These are phyloP conservation scores for Scaeva pyrastri DNA, from an alignment of 2,888 invertebrate genomes.

Conservation along the genomic window DNA sequence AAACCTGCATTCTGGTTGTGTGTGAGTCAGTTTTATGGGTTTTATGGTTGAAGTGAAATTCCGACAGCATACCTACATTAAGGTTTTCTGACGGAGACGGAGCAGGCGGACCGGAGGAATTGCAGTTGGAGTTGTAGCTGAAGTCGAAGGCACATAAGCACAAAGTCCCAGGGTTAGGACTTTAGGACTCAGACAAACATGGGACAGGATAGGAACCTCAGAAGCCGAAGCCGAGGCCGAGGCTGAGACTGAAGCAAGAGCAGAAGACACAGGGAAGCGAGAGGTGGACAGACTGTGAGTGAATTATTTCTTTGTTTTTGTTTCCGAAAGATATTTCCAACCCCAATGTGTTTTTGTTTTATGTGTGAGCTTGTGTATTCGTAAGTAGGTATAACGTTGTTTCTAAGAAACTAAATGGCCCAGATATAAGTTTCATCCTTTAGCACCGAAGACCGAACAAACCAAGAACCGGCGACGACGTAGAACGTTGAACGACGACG, in stretches of 20 bases:
- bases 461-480: not conserved
- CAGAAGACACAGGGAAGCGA: conserved; percentile 2
- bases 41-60: conserved; percentile 76
- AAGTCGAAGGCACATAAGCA: conserved; percentile 5
- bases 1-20: conserved; percentile 68
- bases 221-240: not conserved
- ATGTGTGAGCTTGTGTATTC: conserved; percentile 37
- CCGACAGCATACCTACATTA: conserved; percentile 75
- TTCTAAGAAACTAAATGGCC: conserved; percentile 73
- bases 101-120: conserved; percentile 7
- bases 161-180: conserved; percentile 67
- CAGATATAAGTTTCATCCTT: conserved; percentile 73
- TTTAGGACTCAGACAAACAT: conserved; percentile 59
- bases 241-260: no score
- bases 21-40: conserved; percentile 75
- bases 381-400: conserved; percentile 52
- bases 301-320: conserved; percentile 76
- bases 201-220: conserved; percentile 41
- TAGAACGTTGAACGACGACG: not conserved
- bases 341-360: conserved; percentile 33
- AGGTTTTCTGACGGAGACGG: conserved; percentile 67
- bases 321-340: conserved; percentile 66
- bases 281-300: conserved; percentile 70
- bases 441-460: conserved; percentile 48
- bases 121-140: no score